Conservation (phyloP, 2,797 vertebrate species). For the Rhodeus uyekii region DNA sequence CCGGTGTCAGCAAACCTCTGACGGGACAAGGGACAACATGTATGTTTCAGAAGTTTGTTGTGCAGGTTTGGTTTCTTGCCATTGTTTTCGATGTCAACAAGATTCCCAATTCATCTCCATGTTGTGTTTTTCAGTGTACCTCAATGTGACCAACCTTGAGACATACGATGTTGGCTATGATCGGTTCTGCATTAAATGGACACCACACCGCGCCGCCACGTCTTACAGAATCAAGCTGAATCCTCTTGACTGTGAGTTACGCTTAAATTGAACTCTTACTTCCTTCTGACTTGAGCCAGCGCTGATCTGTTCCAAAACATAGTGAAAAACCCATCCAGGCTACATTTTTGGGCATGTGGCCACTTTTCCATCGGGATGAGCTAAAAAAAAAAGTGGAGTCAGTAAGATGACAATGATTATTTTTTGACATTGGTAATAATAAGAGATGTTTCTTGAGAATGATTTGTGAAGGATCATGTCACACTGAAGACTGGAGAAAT, state of each 20-base stretch:
- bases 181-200: conserved; percentile 91
- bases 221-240: conserved; percentile 93
- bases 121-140: conserved; percentile 80
- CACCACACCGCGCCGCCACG: conserved; percentile 87
- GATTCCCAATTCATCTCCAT: not conserved
- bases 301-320: not conserved
- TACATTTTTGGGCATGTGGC: not conserved
- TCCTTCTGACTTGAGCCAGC: not conserved
- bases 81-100: conserved; percentile 71
- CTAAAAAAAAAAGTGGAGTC: too few species aligned
- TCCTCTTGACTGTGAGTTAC: conserved; percentile 83
- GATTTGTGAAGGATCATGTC: not conserved
- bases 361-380: not conserved
- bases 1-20: conserved; percentile 85
- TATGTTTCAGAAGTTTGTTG: conserved; percentile 69
- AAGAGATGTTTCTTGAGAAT: not conserved
- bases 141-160: conserved; percentile 92
- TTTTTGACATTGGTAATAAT: not conserved
- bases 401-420: not conserved
- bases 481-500: not conserved
- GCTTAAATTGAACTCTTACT: not conserved
- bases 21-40: conserved; percentile 89
- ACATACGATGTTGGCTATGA: conserved; percentile 86
- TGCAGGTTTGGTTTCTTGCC: conserved; percentile 17
- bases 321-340: not conserved